Evolutionary conservation across 2,797 vertebrate species (phyloP), one percentile per base, ranked within the genome.

Genomic region (Anableps anableps): DNA sequence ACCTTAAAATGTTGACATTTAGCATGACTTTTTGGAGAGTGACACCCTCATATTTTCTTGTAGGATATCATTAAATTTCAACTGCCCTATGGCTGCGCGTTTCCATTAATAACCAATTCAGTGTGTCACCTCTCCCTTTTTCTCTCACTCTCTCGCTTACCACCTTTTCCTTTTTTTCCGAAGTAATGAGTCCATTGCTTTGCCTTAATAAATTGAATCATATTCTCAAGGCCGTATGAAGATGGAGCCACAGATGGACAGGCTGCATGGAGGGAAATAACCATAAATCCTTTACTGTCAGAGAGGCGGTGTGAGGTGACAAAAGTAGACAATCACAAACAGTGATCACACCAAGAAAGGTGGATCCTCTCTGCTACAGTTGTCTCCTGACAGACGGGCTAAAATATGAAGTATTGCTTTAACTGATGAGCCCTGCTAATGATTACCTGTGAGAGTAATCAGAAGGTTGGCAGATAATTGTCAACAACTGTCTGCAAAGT

Each of bases 1-100:
- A 98, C 97, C 98, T 98, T 99, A 98, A 99, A 99, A 99, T 97
- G 97, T 97, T 99, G 99, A 99, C 98, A 99, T 99, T 99, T 99
- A 98, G 97, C 98, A 97, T 99, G 98, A 99, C 99, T 99, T 99
- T 99, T 99, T 97, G 97, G 97, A 99, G 99, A 99, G 97, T 99
- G 99, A 99, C 99, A 99, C 98, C 97, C 97, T 99, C 98, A 98
- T 99, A 99, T 99, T 97, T 99, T 98, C 99, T 98, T 96, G 97
- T 97, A 98, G 97, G 98, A 98, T 99, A 98, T 99, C 98, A 99
- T 99, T 99, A 98, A 99, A 99, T 99, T 98, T 98, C 98, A 98
- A 98, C 96, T 98, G 97, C 97, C 99, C 98, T 97, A 97, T 99
- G 98, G 98, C 99, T 97, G 97, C 97, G 97, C 97, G 96, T 97